Evolutionary conservation across 2,888 invertebrate genomes (phyloP).

Genomic region (Hirtodrosophila trivittata): DNA sequence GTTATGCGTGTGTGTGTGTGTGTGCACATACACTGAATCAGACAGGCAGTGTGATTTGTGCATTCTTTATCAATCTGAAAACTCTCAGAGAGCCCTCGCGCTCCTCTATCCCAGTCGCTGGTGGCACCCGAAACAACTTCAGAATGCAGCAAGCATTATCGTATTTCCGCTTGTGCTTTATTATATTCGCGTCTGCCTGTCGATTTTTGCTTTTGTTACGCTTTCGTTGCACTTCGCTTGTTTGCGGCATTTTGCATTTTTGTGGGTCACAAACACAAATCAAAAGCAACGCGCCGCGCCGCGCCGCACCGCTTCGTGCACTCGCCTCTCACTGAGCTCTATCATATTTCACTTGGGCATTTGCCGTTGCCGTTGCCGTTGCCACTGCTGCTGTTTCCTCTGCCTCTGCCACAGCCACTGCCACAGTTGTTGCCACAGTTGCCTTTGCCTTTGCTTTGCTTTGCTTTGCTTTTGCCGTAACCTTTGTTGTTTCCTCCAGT

Average conservation of each 20-base stretch:
- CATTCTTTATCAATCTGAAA: conserved; percentile 43
- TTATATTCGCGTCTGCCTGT: conserved; percentile 45
- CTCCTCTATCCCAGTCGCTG: neutral
- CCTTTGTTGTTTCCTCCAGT: conserved; percentile 16
- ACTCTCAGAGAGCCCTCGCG: neutral
- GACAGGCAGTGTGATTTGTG: conserved; percentile 34
- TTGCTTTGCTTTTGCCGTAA: neutral
- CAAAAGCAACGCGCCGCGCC: conserved; percentile 66
- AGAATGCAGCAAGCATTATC: conserved; percentile 53
- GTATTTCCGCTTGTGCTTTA: conserved; percentile 58
- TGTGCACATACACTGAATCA: neutral
- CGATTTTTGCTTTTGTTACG: conserved; percentile 54
- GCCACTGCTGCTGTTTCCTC: conserved; percentile 8
- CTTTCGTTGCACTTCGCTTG: conserved; percentile 51
- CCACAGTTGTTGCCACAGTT: neutral
- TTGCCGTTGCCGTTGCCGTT: conserved; percentile 25
- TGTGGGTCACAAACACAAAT: conserved; percentile 74
- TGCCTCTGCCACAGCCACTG: neutral
- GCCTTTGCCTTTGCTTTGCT: neutral
- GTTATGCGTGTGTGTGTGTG: no score
- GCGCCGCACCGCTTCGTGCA: neutral
- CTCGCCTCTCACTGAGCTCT: conserved; percentile 52
- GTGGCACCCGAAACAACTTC: conserved; percentile 17
- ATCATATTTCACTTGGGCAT: conserved; percentile 75
- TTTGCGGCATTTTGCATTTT: conserved; percentile 70